Percentiles rank a stretch among this genome's conserved stretches.
Evolutionary conservation across 2,888 invertebrate species (phyloP).

Genomic region (Enoplolaimus lenunculus): DNA sequence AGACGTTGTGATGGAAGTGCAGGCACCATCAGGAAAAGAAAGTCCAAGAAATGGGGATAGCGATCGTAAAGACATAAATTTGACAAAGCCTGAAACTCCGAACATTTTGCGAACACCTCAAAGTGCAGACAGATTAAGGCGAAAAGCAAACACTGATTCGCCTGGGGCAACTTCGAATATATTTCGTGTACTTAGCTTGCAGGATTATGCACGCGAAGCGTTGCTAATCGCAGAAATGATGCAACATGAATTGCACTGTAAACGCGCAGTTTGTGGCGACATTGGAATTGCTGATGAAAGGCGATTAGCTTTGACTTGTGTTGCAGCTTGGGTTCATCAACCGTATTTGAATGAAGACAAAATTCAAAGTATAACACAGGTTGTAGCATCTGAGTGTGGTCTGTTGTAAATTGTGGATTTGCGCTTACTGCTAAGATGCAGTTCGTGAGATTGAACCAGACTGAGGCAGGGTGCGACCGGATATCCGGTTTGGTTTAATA

Average conservation of each 20-base stretch:
- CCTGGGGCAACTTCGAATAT: too few relatives aligned
- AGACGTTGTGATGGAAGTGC: neutral
- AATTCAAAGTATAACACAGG: neutral
- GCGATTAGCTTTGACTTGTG: neutral
- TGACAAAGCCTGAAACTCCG: too few relatives aligned
- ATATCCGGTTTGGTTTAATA: too few relatives aligned
- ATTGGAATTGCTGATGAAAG: neutral
- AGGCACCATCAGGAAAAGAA: neutral
- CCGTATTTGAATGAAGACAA: constrained; percentile 4
- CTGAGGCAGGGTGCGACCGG: too few relatives aligned
- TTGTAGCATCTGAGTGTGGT: neutral
- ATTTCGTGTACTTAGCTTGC: neutral
- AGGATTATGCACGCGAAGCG: neutral
- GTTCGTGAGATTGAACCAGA: too few relatives aligned
- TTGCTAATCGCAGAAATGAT: neutral
- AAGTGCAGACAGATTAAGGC: too few relatives aligned
- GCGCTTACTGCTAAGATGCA: too few relatives aligned
- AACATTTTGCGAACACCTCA: too few relatives aligned
- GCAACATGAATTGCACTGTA: neutral
- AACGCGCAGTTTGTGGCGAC: neutral
- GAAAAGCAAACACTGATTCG: neutral
- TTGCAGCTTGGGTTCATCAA: constrained; percentile 2
- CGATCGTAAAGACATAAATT: too few relatives aligned
- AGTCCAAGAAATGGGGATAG: too few relatives aligned
- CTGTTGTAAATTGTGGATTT: neutral